Conservation (phyloP, 2,113 vertebrate genomes). For the Rhabdomys dilectus region DNA sequence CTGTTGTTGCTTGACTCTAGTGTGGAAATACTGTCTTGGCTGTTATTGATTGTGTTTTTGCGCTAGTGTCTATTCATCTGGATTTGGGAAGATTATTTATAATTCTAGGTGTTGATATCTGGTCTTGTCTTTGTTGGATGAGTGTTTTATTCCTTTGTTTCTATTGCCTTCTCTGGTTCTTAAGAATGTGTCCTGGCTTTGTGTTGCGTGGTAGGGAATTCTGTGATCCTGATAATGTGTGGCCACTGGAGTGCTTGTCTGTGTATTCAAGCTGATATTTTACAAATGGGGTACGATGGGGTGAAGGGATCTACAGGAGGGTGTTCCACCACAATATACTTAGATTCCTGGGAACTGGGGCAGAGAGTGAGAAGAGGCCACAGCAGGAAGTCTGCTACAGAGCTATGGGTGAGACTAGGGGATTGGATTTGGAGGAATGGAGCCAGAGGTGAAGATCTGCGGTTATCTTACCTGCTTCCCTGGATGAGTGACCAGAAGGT, state of each 20-base stretch:
- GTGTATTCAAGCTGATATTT: neutral
- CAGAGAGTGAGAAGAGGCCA: neutral
- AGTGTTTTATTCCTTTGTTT: neutral
- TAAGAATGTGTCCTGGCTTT: neutral
- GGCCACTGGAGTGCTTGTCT: neutral
- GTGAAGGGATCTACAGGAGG: neutral
- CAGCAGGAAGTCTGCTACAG: neutral
- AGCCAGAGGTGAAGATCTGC: neutral
- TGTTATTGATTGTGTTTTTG: neutral
- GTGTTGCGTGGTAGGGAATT: neutral
- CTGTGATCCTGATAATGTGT: neutral
- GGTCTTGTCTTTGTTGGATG: neutral
- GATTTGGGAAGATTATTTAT: neutral
- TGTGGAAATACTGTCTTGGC: neutral
- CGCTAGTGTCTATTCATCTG: too few species aligned
- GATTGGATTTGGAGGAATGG: neutral
- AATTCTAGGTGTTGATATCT: neutral
- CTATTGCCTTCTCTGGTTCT: neutral
- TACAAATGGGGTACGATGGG: too few species aligned
- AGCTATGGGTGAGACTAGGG: neutral
- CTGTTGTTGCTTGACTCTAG: neutral
- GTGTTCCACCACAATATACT: neutral
- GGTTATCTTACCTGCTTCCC: neutral
- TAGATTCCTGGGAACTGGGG: neutral
- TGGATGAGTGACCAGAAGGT: neutral